phyloP scores from a whole-genome alignment of 2,113 vertebrate species.

The Dinomys branickii region DNA sequence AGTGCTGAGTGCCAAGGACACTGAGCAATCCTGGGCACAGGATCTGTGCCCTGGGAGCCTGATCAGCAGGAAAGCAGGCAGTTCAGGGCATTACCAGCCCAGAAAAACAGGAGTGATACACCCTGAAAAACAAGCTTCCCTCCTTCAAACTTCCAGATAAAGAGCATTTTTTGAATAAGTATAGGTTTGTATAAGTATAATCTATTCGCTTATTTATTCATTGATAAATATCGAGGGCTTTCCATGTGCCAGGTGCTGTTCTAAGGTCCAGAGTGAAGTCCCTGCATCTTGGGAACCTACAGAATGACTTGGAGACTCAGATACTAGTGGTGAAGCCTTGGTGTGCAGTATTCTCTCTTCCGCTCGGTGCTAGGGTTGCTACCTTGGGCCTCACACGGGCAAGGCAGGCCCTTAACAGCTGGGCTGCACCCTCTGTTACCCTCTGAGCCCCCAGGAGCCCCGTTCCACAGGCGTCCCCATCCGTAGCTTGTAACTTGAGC shows the following conservation, averaged over 20 bases:
- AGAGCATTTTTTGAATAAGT: neutral
- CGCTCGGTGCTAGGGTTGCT: accelerated
- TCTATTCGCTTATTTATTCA: neutral
- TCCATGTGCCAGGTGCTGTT: no score
- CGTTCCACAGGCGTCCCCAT: no score
- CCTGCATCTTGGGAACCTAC: neutral
- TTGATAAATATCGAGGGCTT: neutral
- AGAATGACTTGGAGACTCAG: neutral
- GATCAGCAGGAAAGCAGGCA: no score
- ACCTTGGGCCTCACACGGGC: no score
- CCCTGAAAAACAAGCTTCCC: neutral
- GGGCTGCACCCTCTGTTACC: neutral
- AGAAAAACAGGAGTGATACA: neutral
- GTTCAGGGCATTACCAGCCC: no score
- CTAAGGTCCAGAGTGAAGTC: neutral
- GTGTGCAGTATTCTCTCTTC: neutral
- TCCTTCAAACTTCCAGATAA: neutral
- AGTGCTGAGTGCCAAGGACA: neutral
- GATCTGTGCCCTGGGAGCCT: neutral
- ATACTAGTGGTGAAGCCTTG: neutral
- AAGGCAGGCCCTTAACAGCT: no score
- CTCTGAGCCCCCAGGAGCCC: no score
- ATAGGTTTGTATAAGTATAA: neutral
- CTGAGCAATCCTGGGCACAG: neutral
- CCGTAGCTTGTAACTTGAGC: no score